Evolutionary conservation across 2,888 invertebrate genomes (phyloP).

Genomic region (Mimas tiliae): DNA sequence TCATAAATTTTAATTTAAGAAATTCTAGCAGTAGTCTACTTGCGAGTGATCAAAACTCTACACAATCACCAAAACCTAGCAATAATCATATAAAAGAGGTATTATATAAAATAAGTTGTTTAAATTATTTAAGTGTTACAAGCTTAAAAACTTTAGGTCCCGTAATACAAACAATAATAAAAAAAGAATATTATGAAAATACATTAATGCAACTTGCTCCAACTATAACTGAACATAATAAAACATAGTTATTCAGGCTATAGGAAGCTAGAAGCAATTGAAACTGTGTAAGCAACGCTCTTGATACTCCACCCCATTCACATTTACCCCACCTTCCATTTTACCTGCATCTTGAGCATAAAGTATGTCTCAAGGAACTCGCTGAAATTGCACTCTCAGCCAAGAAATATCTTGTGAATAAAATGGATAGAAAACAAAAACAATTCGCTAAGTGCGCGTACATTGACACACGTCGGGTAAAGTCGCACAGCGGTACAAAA

Average conservation of each 20-base stretch:
- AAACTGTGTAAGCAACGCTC: constrained; percentile 22
- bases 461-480: constrained; percentile 44
- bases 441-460: constrained; percentile 77
- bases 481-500: constrained; percentile 36
- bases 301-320: constrained; percentile 36
- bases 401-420: constrained; percentile 39
- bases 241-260: background rate
- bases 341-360: constrained; percentile 46
- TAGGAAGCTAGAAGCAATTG: constrained; percentile 8
- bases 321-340: constrained; percentile 38
- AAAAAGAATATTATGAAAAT: background rate
- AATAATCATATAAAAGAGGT: too few relatives aligned
- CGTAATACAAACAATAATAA: background rate
- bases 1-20: too few relatives aligned
- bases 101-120: too few relatives aligned
- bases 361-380: constrained; percentile 56
- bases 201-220: background rate
- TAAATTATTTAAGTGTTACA: too few relatives aligned
- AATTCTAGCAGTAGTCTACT: too few relatives aligned
- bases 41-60: too few relatives aligned
- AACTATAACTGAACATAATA: background rate
- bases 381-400: constrained; percentile 50
- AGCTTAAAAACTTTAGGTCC: too few relatives aligned
- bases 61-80: too few relatives aligned
- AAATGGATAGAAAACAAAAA: constrained; percentile 62